These are phyloP conservation scores for Alca torda DNA, from an alignment of 2,797 vertebrate species.

Conservation along the genomic window DNA sequence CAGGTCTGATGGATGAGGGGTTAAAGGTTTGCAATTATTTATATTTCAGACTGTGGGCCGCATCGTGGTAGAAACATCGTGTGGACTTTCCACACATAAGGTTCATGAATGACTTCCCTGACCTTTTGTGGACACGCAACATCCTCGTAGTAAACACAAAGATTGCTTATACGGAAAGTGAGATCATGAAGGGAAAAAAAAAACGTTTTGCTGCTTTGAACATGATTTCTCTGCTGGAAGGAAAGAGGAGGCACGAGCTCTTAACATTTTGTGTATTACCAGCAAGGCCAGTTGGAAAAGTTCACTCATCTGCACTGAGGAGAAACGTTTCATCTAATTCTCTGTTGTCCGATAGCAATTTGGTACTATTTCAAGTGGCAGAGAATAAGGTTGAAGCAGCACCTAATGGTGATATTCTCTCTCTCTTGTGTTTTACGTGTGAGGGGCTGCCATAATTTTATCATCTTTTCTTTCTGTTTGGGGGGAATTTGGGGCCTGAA, in stretches of 20 bases:
- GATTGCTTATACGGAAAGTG: slow-evolving; percentile 26
- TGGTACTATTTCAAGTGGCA: not conserved
- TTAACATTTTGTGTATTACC: not conserved
- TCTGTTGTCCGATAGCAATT: not conserved
- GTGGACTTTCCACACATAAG: not conserved
- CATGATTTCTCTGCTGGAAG: not conserved
- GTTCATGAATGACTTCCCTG: not conserved
- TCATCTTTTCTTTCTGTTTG: not conserved
- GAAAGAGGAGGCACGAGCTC: not conserved
- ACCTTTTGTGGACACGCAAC: not conserved
- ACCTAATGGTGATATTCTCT: not conserved
- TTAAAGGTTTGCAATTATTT: not conserved
- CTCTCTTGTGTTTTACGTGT: not conserved
- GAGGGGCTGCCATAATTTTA: not conserved
- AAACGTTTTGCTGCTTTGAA: slow-evolving; percentile 17
- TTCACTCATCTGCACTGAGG: not conserved
- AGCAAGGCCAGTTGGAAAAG: slow-evolving; percentile 1
- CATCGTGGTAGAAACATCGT: not conserved
- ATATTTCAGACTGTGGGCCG: not conserved
- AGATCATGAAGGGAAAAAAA: slow-evolving; percentile 32
- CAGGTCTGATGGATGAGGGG: not conserved
- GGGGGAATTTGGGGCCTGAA: not conserved
- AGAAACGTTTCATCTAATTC: not conserved
- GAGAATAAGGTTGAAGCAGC: not conserved
- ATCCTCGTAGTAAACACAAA: slow-evolving; percentile 18